Conservation (phyloP, 2,797 vertebrate species). For the Coregonus sp. region DNA sequence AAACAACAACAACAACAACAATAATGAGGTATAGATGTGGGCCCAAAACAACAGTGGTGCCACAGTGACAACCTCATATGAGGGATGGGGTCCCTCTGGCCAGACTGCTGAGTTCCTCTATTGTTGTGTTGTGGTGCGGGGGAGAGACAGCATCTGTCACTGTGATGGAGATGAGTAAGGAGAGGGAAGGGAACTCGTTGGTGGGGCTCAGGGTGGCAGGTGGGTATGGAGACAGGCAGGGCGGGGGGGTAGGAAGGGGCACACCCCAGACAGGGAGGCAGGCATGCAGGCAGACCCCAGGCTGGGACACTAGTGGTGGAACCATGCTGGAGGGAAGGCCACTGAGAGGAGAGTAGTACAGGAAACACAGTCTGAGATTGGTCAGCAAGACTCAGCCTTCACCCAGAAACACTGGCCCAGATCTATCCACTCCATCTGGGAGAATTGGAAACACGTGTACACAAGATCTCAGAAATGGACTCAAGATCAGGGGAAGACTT, state of each 20-base stretch:
- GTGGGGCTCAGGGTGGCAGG: slow-evolving; percentile 1
- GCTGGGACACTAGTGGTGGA: neutral
- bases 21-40: slow-evolving; percentile 17
- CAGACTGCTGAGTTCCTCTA: slow-evolving; percentile 60
- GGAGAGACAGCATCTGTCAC: slow-evolving; percentile 62
- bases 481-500: slow-evolving; percentile 30
- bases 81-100: slow-evolving; percentile 61
- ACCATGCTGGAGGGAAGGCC: slow-evolving; percentile 1
- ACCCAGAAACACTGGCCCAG: slow-evolving; percentile 40
- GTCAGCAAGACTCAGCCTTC: slow-evolving; percentile 13
- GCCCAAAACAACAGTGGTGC: slow-evolving; percentile 42
- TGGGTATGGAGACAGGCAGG: neutral
- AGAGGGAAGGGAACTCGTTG: slow-evolving; percentile 19
- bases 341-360: slow-evolving; percentile 20
- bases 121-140: slow-evolving; percentile 59
- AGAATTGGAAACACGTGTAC: slow-evolving; percentile 20
- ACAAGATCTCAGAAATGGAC: slow-evolving; percentile 38
- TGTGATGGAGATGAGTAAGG: slow-evolving; percentile 45
- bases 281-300: neutral
- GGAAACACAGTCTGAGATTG: slow-evolving; percentile 28
- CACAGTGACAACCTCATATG: slow-evolving; percentile 57
- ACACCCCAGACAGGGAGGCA: too few species aligned
- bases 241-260: neutral
- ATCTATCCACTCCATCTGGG: slow-evolving; percentile 34
- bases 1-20: slow-evolving; percentile 1